A percentile compares a stretch with the other conserved stretches of the same genome.
Conservation (phyloP, 2,797 vertebrate genomes). For the Pagetopsis macropterus region DNA sequence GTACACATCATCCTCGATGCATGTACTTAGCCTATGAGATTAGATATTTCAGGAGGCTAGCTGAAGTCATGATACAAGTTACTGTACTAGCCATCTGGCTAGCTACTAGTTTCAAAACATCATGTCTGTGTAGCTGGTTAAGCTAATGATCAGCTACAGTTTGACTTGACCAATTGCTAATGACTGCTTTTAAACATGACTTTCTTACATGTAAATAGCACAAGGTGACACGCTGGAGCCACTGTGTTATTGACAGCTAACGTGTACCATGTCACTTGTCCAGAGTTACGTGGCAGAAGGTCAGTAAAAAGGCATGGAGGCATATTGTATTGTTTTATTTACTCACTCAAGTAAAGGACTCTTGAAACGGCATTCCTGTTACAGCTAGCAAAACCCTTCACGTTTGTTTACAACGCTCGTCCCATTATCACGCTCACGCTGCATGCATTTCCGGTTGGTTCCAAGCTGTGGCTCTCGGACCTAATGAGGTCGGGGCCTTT, state of each 20-base stretch:
- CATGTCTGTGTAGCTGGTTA: too few relatives aligned
- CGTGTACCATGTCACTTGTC: background rate
- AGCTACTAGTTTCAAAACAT: background rate
- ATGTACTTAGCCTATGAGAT: background rate
- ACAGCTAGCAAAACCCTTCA: conserved; percentile 9
- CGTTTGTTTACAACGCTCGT: conserved; percentile 65
- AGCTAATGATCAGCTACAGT: too few relatives aligned
- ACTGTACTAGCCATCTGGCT: background rate
- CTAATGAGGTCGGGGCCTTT: background rate
- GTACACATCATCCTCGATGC: background rate
- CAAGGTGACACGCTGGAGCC: background rate
- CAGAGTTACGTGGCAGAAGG: rapidly evolving
- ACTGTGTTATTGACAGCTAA: background rate
- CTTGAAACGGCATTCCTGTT: conserved; percentile 49
- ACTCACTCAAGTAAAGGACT: conserved; percentile 55
- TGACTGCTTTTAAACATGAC: background rate
- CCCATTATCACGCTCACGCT: conserved; percentile 32
- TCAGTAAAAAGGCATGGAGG: rapidly evolving
- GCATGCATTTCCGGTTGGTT: conserved; percentile 39
- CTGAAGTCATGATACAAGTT: background rate
- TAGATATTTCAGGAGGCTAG: background rate
- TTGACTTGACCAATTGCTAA: background rate
- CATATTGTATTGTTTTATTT: background rate
- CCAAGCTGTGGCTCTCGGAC: conserved; percentile 28
- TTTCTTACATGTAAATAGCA: background rate